Evolutionary conservation across 2,888 invertebrate species (phyloP), one percentile per base, ranked within the genome.

Genomic region (Ommatoiulus sabulosus): DNA sequence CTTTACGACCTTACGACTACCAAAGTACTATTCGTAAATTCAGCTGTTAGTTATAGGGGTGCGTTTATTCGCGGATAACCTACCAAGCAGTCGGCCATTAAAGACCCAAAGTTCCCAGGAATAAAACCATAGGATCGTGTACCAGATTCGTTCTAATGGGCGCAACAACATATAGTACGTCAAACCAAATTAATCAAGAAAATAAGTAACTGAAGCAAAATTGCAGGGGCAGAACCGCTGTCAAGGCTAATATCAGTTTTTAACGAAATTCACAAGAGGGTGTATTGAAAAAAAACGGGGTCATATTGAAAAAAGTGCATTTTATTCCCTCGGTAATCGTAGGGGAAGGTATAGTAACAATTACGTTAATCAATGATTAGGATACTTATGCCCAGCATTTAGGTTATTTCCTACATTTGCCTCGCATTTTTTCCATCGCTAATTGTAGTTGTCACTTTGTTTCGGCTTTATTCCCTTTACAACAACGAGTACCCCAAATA

Each of bases 181-280:
- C 72, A 72, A 72, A 72, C 8, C 1, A 20, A 72, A 24, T 72
- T 72, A 72, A 72, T 72, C 8, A 24, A 72, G 24, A 72, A 24
- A 24, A 72, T 72, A 24, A 52, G 72, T 24, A 72, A 24, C 72
- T 72, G 0, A 72, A 20, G 72, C 72, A 24, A 72, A 72, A 72
- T 72, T 72, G 72, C 4, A 72, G 72, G n/a, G 72, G 72, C 72
- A 52, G 72, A 10, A 24, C 72, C 72, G 72, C 72, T 72, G 24
- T 72, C 72, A 72, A 24, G 63, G 24, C 72, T 72, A 72, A 72
- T 72, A 72, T 72, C 72, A 72, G 72, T n/a, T 20, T 72, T 72
- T 72, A 72, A 72, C 72, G 20, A 72, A 72, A 72, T 72, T 72
- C 20, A 24, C 24, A 72, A 72, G 72, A 72, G 72, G 24, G 20